Base-by-base conservation (phyloP, 2,888 invertebrate genomes). In the Tortrix viridana region DNA sequence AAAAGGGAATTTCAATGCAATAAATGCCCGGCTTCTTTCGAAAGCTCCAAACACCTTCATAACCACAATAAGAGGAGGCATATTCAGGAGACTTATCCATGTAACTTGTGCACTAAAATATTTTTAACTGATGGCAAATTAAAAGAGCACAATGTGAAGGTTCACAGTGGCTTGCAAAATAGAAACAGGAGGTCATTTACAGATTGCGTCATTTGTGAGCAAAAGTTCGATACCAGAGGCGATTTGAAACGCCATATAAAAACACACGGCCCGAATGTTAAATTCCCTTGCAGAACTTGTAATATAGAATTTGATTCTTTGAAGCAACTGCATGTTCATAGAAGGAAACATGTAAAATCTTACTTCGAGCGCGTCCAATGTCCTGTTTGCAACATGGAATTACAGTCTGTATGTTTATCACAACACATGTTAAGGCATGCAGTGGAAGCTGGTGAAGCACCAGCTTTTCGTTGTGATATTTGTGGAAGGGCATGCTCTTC, bases 121-220 rank as follows among this genome's bases (percentile, higher is more conserved):
- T 85, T 79, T 49, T 65, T 78, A 12, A 71, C 72, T 18, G 69
- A 70, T 22, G 52, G 68, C 3, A 67, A 75, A 41, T 52, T 84
- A 2, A 72, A 80, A 63, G 81, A 82, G 23, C 85, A 85, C 53
- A 77, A 74, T 38, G 75, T 74, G 0, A 79, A 74, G 65, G 74
- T 80, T 0, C 84, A 85, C 18, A 80, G 74, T 12, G 80, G 80
- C 3, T 73, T 83, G 23, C 81, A 83, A 65, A 75, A 73, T 44
- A 84, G 81, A 65, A 79, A 81, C 52, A 70, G 82, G 9, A 71
- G 80, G 16, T 80, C 76, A 23, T 77, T 79, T 5, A 77, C 83
- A 4, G 79, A 80, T 60, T 86, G 85, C 63, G 77, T 81, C 0
- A 37, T 85, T 1, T 86, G 85, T 37, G 71, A 81, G 37, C 65